phyloP scores from a whole-genome alignment of 64 coral and sea anemone species.

The Anthopleura sola region DNA sequence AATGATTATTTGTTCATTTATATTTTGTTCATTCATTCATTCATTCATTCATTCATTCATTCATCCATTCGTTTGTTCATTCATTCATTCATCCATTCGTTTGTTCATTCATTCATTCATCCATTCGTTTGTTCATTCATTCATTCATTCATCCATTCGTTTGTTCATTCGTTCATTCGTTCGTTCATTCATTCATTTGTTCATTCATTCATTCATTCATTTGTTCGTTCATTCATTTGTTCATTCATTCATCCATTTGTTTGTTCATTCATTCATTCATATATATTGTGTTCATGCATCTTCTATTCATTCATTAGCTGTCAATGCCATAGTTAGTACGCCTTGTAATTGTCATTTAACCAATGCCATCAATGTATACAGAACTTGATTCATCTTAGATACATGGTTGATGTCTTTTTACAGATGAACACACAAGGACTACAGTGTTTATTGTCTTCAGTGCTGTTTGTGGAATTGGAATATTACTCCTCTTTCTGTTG shows the following conservation, averaged over 20 bases:
- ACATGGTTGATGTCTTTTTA: neutral
- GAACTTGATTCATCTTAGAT: too few species aligned
- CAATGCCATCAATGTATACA: too few species aligned
- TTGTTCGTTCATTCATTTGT: neutral
- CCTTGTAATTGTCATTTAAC: too few species aligned
- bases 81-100: too few species aligned
- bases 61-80: too few species aligned
- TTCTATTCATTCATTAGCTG: too few species aligned
- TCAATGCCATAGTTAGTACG: too few species aligned
- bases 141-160: too few species aligned
- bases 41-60: too few species aligned
- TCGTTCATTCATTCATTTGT: neutral
- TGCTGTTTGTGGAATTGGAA: slow-evolving; percentile 81
- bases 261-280: neutral
- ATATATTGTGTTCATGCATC: neutral
- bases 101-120: too few species aligned
- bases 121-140: too few species aligned
- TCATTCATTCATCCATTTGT: too few species aligned
- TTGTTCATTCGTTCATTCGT: neutral
- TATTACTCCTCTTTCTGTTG: slow-evolving; percentile 71
- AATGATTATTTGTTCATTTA: neutral
- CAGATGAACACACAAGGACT: slow-evolving; percentile 47
- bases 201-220: neutral
- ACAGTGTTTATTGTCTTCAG: slow-evolving; percentile 85
- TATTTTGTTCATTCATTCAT: neutral